Evolutionary conservation across 2,113 vertebrate genomes (phyloP).

Genomic region (Eclectus roratus): DNA sequence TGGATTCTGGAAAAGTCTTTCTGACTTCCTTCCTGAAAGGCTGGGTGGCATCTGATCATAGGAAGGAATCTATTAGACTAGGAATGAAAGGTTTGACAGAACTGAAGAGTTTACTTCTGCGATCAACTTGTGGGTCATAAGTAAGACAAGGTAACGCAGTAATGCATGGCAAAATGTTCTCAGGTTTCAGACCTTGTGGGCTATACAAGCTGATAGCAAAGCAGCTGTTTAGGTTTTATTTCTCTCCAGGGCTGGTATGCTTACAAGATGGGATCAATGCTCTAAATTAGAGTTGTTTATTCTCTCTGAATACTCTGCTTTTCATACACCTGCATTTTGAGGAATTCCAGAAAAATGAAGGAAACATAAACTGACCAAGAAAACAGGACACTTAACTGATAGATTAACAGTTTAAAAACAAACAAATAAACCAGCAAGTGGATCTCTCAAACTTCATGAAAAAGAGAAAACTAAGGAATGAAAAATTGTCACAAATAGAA

Average conservation of each 20-base stretch:
- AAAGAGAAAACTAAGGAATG: not conserved
- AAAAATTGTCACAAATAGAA: not conserved
- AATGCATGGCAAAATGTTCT: not conserved
- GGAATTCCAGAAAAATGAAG: not conserved
- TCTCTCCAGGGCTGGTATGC: not conserved
- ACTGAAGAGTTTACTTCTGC: not conserved
- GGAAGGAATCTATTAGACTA: not conserved
- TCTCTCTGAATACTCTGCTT: not conserved
- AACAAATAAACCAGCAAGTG: not conserved
- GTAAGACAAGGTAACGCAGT: not conserved
- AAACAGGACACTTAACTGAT: not conserved
- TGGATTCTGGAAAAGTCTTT: not conserved
- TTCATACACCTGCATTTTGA: not conserved
- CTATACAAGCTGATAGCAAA: not conserved
- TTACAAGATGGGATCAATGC: not conserved
- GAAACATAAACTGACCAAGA: not conserved
- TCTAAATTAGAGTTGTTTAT: not conserved
- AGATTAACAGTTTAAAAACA: not conserved
- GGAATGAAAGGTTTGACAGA: not conserved
- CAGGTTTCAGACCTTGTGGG: not conserved
- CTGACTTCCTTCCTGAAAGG: not conserved
- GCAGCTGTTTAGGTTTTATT: not conserved
- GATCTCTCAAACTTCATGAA: not conserved
- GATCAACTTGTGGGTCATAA: not conserved
- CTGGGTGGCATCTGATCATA: not conserved